A percentile compares a stretch with the other conserved stretches of the same genome.
Conservation (phyloP, 2,113 vertebrate species). For the Prunella fulvescens region DNA sequence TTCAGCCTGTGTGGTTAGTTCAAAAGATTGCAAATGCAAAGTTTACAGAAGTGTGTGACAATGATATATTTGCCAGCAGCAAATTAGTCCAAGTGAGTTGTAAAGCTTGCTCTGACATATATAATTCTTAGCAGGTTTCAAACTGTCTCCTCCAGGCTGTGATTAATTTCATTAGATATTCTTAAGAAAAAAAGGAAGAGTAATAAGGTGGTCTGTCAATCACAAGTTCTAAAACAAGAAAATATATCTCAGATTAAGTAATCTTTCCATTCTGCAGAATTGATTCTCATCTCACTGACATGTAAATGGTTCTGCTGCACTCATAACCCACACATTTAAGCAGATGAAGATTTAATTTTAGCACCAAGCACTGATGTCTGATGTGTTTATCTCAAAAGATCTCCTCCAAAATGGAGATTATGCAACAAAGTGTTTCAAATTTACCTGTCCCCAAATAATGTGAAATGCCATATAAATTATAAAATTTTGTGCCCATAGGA, state of each 20-base stretch:
- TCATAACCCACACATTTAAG: neutral
- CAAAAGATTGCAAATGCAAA: slow-evolving; percentile 64
- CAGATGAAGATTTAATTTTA: slow-evolving; percentile 2
- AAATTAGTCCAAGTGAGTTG: slow-evolving; percentile 66
- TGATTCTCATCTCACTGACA: neutral
- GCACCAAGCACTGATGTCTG: neutral
- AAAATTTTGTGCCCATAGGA: neutral
- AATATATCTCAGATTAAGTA: slow-evolving; percentile 19
- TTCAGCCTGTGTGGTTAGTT: slow-evolving; percentile 54
- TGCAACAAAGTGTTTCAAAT: neutral
- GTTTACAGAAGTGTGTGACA: slow-evolving; percentile 60
- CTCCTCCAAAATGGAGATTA: neutral
- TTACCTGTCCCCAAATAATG: neutral
- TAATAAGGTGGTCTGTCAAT: slow-evolving; percentile 54
- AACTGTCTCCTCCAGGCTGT: slow-evolving; percentile 61
- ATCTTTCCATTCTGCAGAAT: neutral
- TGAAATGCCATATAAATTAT: neutral
- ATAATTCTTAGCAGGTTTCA: slow-evolving; percentile 67
- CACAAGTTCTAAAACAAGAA: slow-evolving; percentile 13
- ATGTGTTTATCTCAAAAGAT: neutral
- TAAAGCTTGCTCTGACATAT: slow-evolving; percentile 63
- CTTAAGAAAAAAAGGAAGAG: neutral
- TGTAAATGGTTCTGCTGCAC: neutral
- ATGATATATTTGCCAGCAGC: slow-evolving; percentile 66
- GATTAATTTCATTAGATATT: slow-evolving; percentile 71